Percentiles rank a stretch among this genome's conserved stretches.
These are phyloP conservation scores for Upupa epops DNA, from an alignment of 2,113 vertebrate genomes.

Conservation along the genomic window DNA sequence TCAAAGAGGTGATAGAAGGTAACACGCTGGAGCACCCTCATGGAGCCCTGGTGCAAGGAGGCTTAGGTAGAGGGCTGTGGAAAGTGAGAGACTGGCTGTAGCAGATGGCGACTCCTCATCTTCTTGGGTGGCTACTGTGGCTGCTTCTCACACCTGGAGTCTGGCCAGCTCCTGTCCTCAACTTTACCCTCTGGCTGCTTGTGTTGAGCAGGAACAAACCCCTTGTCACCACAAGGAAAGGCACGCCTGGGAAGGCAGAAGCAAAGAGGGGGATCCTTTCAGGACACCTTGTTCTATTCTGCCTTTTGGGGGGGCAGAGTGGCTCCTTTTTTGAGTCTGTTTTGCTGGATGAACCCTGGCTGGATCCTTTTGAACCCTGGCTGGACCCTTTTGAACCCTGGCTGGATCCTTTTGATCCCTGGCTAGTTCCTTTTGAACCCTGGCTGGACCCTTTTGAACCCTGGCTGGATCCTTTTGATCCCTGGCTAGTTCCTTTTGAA, in stretches of 20 bases:
- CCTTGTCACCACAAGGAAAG: fast-evolving
- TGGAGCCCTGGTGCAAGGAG: fast-evolving
- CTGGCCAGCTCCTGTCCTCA: background rate
- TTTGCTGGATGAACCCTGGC: background rate
- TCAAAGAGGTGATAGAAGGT: background rate
- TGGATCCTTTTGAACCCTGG: no score
- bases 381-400: no score
- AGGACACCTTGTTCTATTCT: background rate
- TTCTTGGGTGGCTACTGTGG: background rate
- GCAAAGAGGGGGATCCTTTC: background rate
- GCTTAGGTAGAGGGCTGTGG: fast-evolving
- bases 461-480: no score
- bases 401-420: no score
- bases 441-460: no score
- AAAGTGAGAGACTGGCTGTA: background rate
- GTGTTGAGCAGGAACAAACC: background rate
- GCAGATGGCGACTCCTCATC: fast-evolving
- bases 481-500: no score
- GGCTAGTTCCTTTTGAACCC: no score
- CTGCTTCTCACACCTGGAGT: background rate
- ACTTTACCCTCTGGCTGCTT: background rate
- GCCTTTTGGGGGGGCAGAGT: background rate
- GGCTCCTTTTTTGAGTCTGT: background rate
- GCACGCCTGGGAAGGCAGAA: background rate
- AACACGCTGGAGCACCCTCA: background rate